Base-by-base conservation (phyloP, 2,113 vertebrate genomes). In the Hippocampus mohnikei region DNA sequence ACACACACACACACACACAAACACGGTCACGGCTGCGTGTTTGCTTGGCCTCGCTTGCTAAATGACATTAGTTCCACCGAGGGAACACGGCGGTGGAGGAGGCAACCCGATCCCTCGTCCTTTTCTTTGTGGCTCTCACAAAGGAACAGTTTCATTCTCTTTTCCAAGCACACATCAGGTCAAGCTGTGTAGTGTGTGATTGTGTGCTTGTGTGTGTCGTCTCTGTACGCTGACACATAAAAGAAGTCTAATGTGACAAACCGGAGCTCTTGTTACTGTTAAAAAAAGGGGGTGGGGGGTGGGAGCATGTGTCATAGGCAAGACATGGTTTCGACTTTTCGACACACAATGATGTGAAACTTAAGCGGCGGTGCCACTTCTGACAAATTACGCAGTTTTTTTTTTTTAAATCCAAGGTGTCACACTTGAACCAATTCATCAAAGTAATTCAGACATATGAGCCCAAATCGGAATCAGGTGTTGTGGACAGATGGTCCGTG, bases 31-130 rank as follows among this genome's bases (percentile, higher is more conserved):
- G 87, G 84, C 81, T 88, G 85, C 81, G 79, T 85, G 87, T 89
- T 85, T 88, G 82, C 86, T 65, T 81, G 89, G 86, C 83, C 87
- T 85, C 75, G 71, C 85, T 80, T 1, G 78, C 83, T 81, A 88
- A 89, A 90, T 87, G 85, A 90, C 89, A 89, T 90, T 89, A 89
- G 89, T 90, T 89, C 87, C 89, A 88, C 80, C 82, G 75, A 85
- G 88, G 82, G 84, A 88, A 89, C 88, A 84, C 85, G 85, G 84
- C 41, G 58, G 79, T 88, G 87, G 84, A 88, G 88, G 85, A 89
- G 88, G 87, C 85, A 90, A 90, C 88, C 83, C 83, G 87, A 90
- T 90, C 84, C 85, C 74, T 76, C 70, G 73, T 89, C 81, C 85
- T 82, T 88, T 89, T 88, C 88, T 88, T 79, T 80, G 75, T 74